These are phyloP conservation scores for Prostheceraeus crozeri DNA, from an alignment of 2,888 invertebrate species.

Conservation along the genomic window DNA sequence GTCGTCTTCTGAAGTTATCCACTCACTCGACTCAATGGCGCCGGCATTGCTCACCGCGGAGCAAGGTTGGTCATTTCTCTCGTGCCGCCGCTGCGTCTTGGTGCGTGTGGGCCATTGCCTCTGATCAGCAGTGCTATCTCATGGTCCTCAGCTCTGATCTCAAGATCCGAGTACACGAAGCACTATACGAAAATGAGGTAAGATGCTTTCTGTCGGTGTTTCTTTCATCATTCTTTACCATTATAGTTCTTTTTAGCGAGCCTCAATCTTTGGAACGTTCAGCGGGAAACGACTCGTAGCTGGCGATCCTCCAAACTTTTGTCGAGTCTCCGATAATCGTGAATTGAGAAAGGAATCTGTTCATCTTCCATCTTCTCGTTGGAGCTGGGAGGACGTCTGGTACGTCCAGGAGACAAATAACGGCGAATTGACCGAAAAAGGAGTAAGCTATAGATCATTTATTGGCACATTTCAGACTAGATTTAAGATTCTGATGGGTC, in stretches of 20 bases:
- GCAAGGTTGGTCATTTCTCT: constrained; percentile 62
- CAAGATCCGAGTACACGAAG: constrained; percentile 79
- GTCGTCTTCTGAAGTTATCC: constrained; percentile 27
- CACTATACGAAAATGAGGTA: constrained; percentile 82
- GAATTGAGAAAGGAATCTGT: constrained; percentile 56
- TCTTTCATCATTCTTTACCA: neutral
- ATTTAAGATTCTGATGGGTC: too few species aligned
- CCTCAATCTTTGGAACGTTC: too few species aligned
- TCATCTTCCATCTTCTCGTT: constrained; percentile 79
- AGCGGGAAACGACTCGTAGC: constrained; percentile 5
- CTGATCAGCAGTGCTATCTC: constrained; percentile 82
- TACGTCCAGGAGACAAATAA: constrained; percentile 59
- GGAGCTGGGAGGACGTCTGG: constrained; percentile 96
- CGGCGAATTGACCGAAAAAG: constrained; percentile 77
- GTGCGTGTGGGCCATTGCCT: constrained; percentile 80
- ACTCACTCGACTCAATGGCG: constrained; percentile 30
- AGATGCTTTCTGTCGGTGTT: constrained; percentile 30
- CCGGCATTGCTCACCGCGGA: constrained; percentile 1
- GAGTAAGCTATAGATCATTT: constrained; percentile 60
- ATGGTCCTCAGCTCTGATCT: constrained; percentile 81
- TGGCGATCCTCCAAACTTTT: constrained; percentile 17
- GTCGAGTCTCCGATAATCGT: neutral
- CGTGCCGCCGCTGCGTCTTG: constrained; percentile 66
- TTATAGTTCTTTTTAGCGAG: constrained; percentile 2
- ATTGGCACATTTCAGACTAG: too few species aligned